Evolutionary conservation across 37 sponge, comb jelly and placozoan genomes (phyloP), one percentile per base, ranked within the genome.

Genomic region (Aplysina aerophoba): DNA sequence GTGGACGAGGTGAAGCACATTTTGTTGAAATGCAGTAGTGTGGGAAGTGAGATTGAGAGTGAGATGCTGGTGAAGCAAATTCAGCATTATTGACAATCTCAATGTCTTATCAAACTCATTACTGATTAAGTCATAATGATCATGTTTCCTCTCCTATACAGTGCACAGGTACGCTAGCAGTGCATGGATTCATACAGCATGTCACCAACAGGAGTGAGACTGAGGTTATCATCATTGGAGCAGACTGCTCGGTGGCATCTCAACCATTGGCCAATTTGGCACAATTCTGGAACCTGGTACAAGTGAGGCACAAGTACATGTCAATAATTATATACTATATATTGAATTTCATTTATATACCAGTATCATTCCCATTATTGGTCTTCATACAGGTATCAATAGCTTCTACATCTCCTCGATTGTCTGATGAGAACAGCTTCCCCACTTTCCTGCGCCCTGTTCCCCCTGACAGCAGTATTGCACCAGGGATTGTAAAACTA

Each of bases 351-450:
- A n/a, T n/a, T n/a, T n/a, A n/a, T n/a, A n/a, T n/a, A n/a, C n/a
- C n/a, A n/a, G n/a, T n/a, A n/a, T 17, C 17, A 21, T 57, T 44
- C n/a, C 5, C 21, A 24, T 71, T 35, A 30, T 63, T 14, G 59
- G 15, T 20, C 15, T 57, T 17, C 17, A 17, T 57, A 65, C 66
- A 88, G 88, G 75, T 88, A 27, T 73, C 86, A 0, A 40, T 83
- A 21, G 31, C 79, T 0, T 85, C 92, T 6, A 79, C 79, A 22
- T 79, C 88, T 61, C 92, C 91, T n/a, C 69, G 74, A 19, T 81
- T 91, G 5, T 80, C 84, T 17, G 59, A 72, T 36, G 59, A 3
- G 25, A 55, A 44, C 0, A 44, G 37, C 0, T 91, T 53, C 40
- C 82, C 69, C 15, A 68, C 60, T 0, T 86, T 86, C 79, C 60